Conservation (phyloP, 2,797 vertebrate genomes). For the Lophotriccus pileatus region DNA sequence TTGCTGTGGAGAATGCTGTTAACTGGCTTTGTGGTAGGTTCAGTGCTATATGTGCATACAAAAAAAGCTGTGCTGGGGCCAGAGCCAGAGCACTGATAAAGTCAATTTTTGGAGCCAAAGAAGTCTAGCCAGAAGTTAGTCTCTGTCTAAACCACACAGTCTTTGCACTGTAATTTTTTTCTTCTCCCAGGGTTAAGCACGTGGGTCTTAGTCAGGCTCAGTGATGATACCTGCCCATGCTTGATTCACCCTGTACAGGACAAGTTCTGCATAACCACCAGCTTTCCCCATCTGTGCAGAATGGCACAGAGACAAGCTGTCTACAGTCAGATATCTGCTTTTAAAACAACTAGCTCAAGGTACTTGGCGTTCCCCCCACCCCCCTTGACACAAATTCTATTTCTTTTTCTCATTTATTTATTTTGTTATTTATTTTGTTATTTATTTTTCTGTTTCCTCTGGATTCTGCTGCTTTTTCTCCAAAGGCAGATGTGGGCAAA, state of each 20-base stretch:
- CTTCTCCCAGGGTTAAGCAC: neutral
- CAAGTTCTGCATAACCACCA: neutral
- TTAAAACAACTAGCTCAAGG: neutral
- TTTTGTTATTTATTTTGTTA: neutral
- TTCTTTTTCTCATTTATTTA: neutral
- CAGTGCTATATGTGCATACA: fast-evolving
- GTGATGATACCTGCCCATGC: neutral
- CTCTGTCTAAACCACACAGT: neutral
- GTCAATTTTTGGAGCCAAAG: neutral
- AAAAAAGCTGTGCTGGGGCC: neutral
- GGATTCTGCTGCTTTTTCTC: neutral
- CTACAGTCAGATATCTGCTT: neutral
- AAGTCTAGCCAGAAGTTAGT: neutral
- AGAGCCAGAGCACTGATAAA: neutral
- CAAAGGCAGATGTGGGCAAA: neutral
- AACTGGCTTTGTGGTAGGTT: neutral
- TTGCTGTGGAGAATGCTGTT: neutral
- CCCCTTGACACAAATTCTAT: neutral
- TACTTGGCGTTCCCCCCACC: fast-evolving
- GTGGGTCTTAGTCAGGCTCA: neutral
- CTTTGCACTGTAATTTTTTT: neutral
- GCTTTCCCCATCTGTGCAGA: neutral
- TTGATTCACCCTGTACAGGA: neutral
- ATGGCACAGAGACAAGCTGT: neutral
- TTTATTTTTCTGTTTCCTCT: neutral